Evolutionary conservation across 2,113 vertebrate species (phyloP), one percentile per base, ranked within the genome.

Genomic region (Cryptotis parvus): DNA sequence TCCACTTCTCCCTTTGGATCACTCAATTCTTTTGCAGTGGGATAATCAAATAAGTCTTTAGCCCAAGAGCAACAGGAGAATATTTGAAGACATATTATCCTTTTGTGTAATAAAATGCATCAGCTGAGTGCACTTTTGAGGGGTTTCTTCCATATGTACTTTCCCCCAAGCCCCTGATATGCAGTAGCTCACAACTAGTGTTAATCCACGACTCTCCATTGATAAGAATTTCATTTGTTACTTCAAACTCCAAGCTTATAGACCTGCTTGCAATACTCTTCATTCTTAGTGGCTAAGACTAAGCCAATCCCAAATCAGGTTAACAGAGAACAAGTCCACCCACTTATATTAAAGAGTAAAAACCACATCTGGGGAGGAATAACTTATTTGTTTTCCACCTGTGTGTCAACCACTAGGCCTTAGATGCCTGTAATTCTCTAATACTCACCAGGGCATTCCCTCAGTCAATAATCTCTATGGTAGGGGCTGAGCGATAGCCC

Each of bases 221-320:
- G 65, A 37, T 16, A 41, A 27, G 35, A 74, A 41, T 65, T 87
- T 76, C 68, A 61, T 61, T 5, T 12, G 31, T 55, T 72, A 22
- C 70, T 89, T 91, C 81, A 77, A 70, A 90, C 33, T 74, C 55
- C 41, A 45, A 94, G 52, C 69, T 74, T 55, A 74, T 12, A 70
- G 43, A n/a, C 31, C 37, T 29, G 9, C 37, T 33, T 52, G 22
- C 24, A 75, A 68, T 26, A 45, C 3, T 69, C 58, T 69, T 72
- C 24, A 31, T 75, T 63, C 80, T 74, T 68, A 72, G 6, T 3
- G 33, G 39, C 74, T 58, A 43, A 77, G 29, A 81, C 9, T 2
- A 63, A 73, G 81, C 43, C 69, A 24, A 18, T 74, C 52, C 68
- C 15, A 58, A 4, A 89, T 69, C 73, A 78, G 22, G 72, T 37